A percentile compares a stretch with the other conserved stretches of the same genome.
These are phyloP conservation scores for Podarcis cretensis DNA, from an alignment of 2,113 vertebrate genomes.

Conservation along the genomic window DNA sequence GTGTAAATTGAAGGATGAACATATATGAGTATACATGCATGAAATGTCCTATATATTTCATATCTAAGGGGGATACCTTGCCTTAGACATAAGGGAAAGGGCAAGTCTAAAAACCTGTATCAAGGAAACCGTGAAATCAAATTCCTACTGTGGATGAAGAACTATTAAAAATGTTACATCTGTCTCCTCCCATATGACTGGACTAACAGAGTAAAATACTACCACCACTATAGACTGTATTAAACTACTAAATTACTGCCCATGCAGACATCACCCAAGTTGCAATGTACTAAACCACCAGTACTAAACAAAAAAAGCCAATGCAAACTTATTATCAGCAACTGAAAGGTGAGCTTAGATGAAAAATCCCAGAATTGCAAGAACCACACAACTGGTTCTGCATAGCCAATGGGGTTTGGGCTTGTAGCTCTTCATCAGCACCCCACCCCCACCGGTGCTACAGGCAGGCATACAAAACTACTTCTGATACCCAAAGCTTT, in stretches of 20 bases:
- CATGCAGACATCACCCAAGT: background rate
- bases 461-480: background rate
- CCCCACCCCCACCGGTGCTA: too few relatives aligned
- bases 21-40: background rate
- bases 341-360: background rate
- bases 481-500: background rate
- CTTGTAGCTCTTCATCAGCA: background rate
- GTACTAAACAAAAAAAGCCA: background rate
- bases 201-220: background rate
- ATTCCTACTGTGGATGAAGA: background rate
- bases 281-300: background rate
- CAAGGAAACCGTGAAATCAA: background rate
- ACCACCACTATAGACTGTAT: background rate
- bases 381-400: background rate
- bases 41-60: background rate
- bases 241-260: background rate
- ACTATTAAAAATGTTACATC: background rate
- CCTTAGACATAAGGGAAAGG: background rate
- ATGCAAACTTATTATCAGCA: background rate
- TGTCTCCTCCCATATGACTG: background rate
- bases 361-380: background rate
- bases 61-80: background rate
- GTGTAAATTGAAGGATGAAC: background rate
- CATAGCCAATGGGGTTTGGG: background rate
- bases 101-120: too few relatives aligned